Percentiles rank a stretch among this genome's conserved stretches.
These are phyloP conservation scores for Campylorhamphus procurvoides DNA, from an alignment of 2,113 vertebrate species.

Conservation along the genomic window DNA sequence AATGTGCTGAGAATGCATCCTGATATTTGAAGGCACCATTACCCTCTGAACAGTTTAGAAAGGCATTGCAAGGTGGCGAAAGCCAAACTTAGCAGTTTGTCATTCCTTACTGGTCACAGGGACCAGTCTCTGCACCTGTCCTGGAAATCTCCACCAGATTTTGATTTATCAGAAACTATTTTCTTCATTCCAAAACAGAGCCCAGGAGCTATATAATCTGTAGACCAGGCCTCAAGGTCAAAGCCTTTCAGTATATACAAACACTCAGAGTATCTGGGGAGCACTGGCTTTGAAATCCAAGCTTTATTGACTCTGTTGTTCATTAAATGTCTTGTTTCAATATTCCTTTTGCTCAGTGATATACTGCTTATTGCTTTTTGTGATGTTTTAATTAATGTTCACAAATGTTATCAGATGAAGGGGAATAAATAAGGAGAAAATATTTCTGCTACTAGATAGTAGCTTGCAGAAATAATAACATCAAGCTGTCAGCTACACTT, in stretches of 20 bases:
- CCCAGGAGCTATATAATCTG: background rate
- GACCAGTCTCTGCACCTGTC: background rate
- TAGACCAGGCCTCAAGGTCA: background rate
- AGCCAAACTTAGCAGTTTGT: background rate
- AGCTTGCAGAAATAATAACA: background rate
- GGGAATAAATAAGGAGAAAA: constrained; percentile 9
- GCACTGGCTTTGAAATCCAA: background rate
- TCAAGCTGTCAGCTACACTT: background rate
- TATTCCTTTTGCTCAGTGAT: background rate
- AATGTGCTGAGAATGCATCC: background rate
- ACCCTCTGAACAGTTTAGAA: background rate
- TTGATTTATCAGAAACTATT: background rate
- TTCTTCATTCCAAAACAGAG: background rate
- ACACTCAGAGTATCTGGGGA: background rate
- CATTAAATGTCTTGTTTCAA: background rate
- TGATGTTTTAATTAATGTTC: background rate
- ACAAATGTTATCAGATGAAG: background rate
- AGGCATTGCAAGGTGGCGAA: background rate
- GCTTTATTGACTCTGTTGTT: background rate
- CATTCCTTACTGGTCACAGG: background rate
- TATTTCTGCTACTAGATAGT: background rate
- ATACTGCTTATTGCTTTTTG: background rate
- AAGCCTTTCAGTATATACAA: background rate
- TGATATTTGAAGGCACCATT: background rate
- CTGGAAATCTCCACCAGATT: background rate